Evolutionary conservation across 2,113 vertebrate genomes (phyloP), one percentile per base, ranked within the genome.

Genomic region (Colius striatus): DNA sequence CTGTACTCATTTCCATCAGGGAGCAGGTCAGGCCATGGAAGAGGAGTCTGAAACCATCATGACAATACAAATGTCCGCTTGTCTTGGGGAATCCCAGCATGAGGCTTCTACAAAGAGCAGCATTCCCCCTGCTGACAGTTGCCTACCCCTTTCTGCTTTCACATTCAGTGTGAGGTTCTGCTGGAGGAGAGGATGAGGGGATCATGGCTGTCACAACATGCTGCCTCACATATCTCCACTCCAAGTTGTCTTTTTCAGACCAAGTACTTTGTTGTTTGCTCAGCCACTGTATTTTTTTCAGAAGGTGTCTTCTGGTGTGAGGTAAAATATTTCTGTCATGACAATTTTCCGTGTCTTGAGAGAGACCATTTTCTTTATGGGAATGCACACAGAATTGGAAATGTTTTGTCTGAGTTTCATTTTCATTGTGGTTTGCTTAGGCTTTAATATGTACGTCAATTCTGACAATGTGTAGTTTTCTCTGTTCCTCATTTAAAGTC

Each of bases 111-210:
- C 32, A 27, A 20, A 75, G 18, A 30, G 63, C 0, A 0, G 29
- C 47, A 48, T 76, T 51, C 20, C 26, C 29, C 29, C 13, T 70
- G 13, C 84, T 53, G 61, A 32, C 11, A 23, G 32, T 50, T 2
- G 1, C 23, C 7, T 23, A 29, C 9, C 16, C n/a, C 45, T 30
- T 77, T 67, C 66, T 79, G 32, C 47, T 82, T 45, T 54, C 45
- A 32, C 21, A 34, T 57, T 51, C 1, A 0, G 29, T 38, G 43
- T n/a, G 57, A 0, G 1, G 23, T 29, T 73, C 75, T 61, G 16
- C 6, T 4, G 65, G 79, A 58, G 45, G 38, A 79, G 36, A 65
- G 7, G 51, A 34, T 83, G 45, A 55, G 30, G 9, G 13, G 26
- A 45, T 57, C 43, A 47, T 0, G 2, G 6, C 43, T 87, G 19